Conservation (phyloP, 2,113 vertebrate genomes). For the Solea solea region DNA sequence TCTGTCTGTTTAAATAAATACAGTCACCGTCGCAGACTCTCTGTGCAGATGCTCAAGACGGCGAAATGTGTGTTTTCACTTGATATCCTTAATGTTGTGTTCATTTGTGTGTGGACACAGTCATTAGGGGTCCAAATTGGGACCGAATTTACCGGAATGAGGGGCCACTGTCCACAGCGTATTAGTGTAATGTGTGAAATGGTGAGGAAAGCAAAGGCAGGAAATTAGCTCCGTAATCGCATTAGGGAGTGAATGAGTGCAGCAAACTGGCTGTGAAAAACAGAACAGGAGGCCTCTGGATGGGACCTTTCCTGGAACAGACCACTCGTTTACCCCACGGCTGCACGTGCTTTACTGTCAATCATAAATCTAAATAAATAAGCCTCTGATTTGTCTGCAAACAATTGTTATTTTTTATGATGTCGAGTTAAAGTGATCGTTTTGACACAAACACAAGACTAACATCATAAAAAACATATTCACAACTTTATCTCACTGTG, state of each 20-base stretch:
- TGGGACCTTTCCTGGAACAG: slow-evolving; percentile 83
- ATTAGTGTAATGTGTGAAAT: slow-evolving; percentile 88
- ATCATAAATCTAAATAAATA: slow-evolving; percentile 53
- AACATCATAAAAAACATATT: no score
- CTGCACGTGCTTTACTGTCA: slow-evolving; percentile 67
- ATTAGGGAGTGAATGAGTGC: slow-evolving; percentile 88
- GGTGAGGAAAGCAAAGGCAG: slow-evolving; percentile 87
- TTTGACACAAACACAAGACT: no score
- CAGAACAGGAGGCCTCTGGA: slow-evolving; percentile 83
- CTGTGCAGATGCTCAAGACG: not conserved
- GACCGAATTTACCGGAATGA: slow-evolving; percentile 20
- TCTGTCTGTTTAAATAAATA: not conserved
- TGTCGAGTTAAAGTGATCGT: no score
- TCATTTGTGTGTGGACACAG: slow-evolving; percentile 22
- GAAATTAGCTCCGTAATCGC: slow-evolving; percentile 94
- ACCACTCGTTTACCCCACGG: slow-evolving; percentile 72
- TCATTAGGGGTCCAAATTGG: slow-evolving; percentile 20
- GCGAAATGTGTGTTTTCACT: not conserved
- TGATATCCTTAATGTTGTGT: slow-evolving; percentile 8
- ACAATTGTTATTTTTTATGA: not conserved
- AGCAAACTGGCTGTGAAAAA: slow-evolving; percentile 83
- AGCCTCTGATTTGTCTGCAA: no score
- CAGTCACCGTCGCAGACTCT: not conserved
- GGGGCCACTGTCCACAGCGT: slow-evolving; percentile 66
- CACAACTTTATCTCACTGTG: no score